Evolutionary conservation across 2,797 vertebrate genomes (phyloP).

Genomic region (Varecia variegata): DNA sequence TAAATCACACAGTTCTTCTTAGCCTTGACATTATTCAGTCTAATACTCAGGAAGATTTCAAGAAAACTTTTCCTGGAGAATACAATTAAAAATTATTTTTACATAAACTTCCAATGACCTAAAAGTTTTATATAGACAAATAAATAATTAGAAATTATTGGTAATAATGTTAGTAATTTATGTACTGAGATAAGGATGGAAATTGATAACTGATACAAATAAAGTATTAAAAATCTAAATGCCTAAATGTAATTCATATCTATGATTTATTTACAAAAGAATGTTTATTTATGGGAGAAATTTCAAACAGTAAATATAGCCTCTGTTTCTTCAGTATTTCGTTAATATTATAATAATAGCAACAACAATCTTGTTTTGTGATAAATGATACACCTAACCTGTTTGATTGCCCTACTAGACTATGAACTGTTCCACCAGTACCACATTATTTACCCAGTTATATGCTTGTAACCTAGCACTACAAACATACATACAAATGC

Average conservation of each 20-base stretch:
- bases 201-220: conserved; percentile 22
- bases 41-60: background rate
- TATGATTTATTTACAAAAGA: background rate
- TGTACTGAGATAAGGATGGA: background rate
- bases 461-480: background rate
- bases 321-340: background rate
- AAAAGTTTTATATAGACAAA: background rate
- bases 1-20: background rate
- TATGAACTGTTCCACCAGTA: background rate
- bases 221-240: conserved; percentile 1
- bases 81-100: background rate
- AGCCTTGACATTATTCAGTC: conserved; percentile 2
- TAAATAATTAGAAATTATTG: background rate
- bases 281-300: background rate
- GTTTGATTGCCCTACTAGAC: background rate
- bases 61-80: background rate
- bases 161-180: background rate
- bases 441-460: background rate
- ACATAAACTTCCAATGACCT: background rate
- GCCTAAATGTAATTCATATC: background rate
- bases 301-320: background rate
- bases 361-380: background rate
- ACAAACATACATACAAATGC: background rate
- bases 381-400: background rate
- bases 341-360: background rate